phyloP scores from a whole-genome alignment of 53 echinoderm and acorn worm species.

The Temnopleurus reevesii region DNA sequence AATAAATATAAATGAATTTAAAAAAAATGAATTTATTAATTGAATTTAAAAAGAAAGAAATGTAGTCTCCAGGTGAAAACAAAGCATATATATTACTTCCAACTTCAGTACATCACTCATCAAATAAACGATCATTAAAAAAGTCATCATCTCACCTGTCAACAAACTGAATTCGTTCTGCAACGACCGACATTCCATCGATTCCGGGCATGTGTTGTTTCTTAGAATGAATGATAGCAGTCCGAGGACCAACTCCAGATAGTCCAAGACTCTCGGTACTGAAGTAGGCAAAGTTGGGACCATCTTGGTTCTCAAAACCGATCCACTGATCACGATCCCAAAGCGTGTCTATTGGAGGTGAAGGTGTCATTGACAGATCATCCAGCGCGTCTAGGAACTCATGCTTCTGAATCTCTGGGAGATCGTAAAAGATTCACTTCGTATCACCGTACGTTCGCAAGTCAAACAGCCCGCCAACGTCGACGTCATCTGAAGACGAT shows the following conservation, averaged over 20 bases:
- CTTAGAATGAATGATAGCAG: constrained; percentile 66
- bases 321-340: constrained; percentile 70
- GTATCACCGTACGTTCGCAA: constrained; percentile 71
- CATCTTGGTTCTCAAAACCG: constrained; percentile 17
- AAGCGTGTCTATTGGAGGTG: constrained; percentile 1
- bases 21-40: too few species aligned
- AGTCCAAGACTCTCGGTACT: constrained; percentile 71
- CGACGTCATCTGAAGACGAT: constrained; percentile 51
- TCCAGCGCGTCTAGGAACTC: constrained; percentile 59
- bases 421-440: constrained; percentile 73
- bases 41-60: too few species aligned
- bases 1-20: too few species aligned
- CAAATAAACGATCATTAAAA: too few species aligned
- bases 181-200: not conserved
- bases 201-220: constrained; percentile 49
- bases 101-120: too few species aligned
- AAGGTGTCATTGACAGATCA: constrained; percentile 29
- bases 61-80: too few species aligned
- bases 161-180: constrained; percentile 71
- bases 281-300: constrained; percentile 64
- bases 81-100: too few species aligned
- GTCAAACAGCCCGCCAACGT: constrained; percentile 63
- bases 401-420: constrained; percentile 55
- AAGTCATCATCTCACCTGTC: constrained; percentile 61
- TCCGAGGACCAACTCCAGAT: constrained; percentile 53